These are phyloP conservation scores for Cryptocheilus praepositus DNA, from an alignment of 2,888 invertebrate species.

Conservation along the genomic window DNA sequence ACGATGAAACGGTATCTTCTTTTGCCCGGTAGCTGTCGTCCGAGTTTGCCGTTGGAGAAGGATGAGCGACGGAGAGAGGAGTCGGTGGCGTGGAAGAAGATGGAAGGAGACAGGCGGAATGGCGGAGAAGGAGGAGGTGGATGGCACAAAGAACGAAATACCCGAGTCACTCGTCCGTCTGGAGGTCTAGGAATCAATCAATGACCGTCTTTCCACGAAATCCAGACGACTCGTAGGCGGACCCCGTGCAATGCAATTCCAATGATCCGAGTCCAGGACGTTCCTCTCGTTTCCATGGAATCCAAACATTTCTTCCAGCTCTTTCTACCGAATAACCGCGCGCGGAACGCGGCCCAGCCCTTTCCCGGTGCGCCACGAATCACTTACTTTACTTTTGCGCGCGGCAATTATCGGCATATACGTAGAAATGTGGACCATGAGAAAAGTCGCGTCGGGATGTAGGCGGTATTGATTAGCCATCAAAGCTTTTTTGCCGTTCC, in stretches of 20 bases:
- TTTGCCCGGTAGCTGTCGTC: slow-evolving; percentile 18
- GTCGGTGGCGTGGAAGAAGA: not conserved
- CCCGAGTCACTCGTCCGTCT: slow-evolving; percentile 34
- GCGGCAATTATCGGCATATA: no score
- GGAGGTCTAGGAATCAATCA: slow-evolving; percentile 48
- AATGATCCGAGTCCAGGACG: slow-evolving; percentile 1
- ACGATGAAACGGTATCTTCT: slow-evolving; percentile 35
- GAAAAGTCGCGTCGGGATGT: no score
- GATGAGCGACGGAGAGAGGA: slow-evolving; percentile 1
- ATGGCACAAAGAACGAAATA: slow-evolving; percentile 34
- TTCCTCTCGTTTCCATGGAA: slow-evolving; percentile 39
- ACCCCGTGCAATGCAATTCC: slow-evolving; percentile 17
- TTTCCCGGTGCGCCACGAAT: not conserved
- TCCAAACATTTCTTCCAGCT: slow-evolving; percentile 25
- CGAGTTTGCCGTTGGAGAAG: not conserved
- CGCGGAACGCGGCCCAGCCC: slow-evolving; percentile 11
- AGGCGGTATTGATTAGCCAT: no score
- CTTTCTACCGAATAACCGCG: slow-evolving; percentile 26
- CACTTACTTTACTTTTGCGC: no score
- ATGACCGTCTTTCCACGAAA: slow-evolving; percentile 44
- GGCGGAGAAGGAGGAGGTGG: not conserved
- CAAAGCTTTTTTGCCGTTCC: no score
- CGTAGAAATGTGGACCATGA: no score
- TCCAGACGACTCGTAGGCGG: slow-evolving; percentile 41
- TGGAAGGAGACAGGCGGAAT: not conserved